Percentiles rank a stretch among this genome's conserved stretches.
Conservation (phyloP, 2,113 vertebrate species). For the Zeus faber region DNA sequence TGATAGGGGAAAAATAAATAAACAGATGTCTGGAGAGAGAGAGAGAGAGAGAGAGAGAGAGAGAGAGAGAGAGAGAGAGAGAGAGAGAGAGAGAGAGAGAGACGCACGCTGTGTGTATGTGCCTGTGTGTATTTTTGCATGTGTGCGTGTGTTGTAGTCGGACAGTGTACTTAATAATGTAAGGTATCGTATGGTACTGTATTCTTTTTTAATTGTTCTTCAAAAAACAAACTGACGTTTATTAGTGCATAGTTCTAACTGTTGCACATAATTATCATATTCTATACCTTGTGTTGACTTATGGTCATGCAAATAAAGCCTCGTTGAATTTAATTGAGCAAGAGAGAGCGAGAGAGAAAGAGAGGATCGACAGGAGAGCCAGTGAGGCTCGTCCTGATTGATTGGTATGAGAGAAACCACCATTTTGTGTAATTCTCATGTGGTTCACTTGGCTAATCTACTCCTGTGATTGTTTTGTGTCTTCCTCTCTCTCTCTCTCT, state of each 20-base stretch:
- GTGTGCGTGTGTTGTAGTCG: too few species aligned
- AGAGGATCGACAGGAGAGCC: background rate
- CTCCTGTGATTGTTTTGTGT: slow-evolving; percentile 42
- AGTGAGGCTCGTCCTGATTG: background rate
- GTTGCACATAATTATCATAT: too few species aligned
- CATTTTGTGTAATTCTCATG: background rate
- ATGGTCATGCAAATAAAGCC: too few species aligned
- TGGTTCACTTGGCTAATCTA: background rate
- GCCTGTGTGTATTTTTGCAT: too few species aligned
- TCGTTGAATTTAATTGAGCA: too few species aligned
- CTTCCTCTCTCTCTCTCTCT: slow-evolving; percentile 11
- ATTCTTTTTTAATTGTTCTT: too few species aligned
- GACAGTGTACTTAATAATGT: too few species aligned
- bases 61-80: background rate
- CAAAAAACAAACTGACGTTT: too few species aligned
- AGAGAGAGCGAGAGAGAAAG: background rate
- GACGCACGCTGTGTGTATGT: background rate
- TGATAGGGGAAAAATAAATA: too few species aligned
- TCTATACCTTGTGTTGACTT: too few species aligned
- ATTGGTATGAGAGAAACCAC: background rate
- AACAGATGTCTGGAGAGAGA: slow-evolving; percentile 17
- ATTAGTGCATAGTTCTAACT: too few species aligned
- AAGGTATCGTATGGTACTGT: too few species aligned
- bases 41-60: background rate
- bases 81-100: background rate